Evolutionary conservation across 2,797 vertebrate species (phyloP), one percentile per base, ranked within the genome.

Genomic region (Avahi laniger): DNA sequence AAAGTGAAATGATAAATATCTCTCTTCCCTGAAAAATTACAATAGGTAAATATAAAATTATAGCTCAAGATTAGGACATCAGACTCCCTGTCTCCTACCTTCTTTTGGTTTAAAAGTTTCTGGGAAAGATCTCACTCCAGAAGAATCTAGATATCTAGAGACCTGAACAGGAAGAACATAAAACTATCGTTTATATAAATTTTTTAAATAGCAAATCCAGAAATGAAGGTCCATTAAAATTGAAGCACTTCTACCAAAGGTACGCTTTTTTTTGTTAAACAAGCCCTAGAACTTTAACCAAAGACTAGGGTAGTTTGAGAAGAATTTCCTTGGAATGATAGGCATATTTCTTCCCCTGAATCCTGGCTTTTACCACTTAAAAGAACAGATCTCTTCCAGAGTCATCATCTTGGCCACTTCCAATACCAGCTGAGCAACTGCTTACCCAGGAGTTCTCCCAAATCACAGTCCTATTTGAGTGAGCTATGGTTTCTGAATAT

Each of bases 341-440:
- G 46, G 46, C 2, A 41, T 38, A 9, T 15, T 57, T 81, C 30
- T 48, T 48, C 46, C 46, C 46, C 46, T 48, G 79, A 98, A 94
- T 20, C 7, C 67, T 48, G 89, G 89, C 35, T 82, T 92, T 3
- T 50, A 97, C 5, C 57, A 8, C 1, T 38, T 3, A 1, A 95
- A 52, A 18, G 97, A 94, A 33, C 95, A 69, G 1, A 96, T 98
- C 0, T 98, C 99, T 26, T 98, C 98, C 13, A 98, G 99, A 98
- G 98, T 98, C 67, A 96, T 92, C 65, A 97, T 92, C 0, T 97
- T 82, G 92, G 50, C 63, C 30, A n/a, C 65, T 50, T 76, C 43
- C 28, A 63, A 73, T n/a, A 89, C 15, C 73, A 48, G 7, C 33
- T 73, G 59, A 85, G 88, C 63, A n/a, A 2, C 4, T 14, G 28